Base-by-base conservation (phyloP, 2,888 invertebrate species). In the Phyllotreta striolata region DNA sequence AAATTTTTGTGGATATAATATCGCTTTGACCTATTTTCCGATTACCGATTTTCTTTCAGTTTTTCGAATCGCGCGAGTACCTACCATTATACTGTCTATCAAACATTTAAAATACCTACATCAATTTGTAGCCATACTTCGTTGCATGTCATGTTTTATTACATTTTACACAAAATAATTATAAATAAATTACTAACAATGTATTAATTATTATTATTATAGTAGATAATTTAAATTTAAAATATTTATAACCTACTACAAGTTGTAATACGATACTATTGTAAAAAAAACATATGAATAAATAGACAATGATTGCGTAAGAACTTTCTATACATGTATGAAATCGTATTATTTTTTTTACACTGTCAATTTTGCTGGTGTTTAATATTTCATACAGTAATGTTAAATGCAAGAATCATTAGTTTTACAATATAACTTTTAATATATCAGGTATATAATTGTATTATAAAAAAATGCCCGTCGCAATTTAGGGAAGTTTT, bases 71-170 rank as follows among this genome's bases (percentile, higher is more conserved):
- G 73, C 77, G 72, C 74, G 76, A 78, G 77, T 78, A 77, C 76
- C 77, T 76, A 73, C 24, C 24, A 24, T n/a, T n/a, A n/a, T 69
- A 71, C 69, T 67, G 70, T 69, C 63, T 66, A 63, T 66, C 67
- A 63, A 64, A 67, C 37, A 68, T 67, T 63, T 24, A 24, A 24
- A 64, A 64, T 60, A 67, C 49, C 51, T 63, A 60, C 44, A 58
- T 59, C 41, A 67, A 49, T 62, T 61, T 62, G 57, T 77, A 78
- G 79, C 79, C 80, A 80, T 80, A 80, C 78, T 79, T 78, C 79
- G 80, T 80, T 81, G 80, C 80, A 80, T 81, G 80, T 79, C 77
- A 51, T 76, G 78, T 80, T 80, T 79, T 80, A 80, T 79, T 80
- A 80, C 78, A 80, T 80, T 80, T 80, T 81, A 80, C 80, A 80